These are phyloP conservation scores for Drosophila grimshawi DNA, from an alignment of 1,140 invertebrate genomes.

Conservation along the genomic window DNA sequence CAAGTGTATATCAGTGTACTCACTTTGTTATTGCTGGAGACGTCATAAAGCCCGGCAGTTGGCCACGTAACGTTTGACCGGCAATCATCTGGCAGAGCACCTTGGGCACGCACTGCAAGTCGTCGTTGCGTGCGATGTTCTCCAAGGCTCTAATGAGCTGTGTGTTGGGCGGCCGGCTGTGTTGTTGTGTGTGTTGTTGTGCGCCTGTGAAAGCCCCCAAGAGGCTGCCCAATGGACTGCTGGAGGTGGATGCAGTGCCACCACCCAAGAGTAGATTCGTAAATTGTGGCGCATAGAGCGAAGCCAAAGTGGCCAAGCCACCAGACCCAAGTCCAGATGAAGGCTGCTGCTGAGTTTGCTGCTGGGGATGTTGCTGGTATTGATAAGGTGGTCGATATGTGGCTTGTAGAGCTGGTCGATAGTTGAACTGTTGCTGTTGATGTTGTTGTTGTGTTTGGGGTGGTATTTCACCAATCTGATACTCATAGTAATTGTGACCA, in stretches of 20 bases:
- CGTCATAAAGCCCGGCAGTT: slow-evolving; percentile 86
- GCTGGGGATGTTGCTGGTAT: slow-evolving; percentile 10
- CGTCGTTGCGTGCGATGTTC: slow-evolving; percentile 90
- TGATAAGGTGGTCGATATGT: slow-evolving; percentile 49
- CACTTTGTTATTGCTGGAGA: slow-evolving; percentile 89
- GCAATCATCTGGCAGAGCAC: slow-evolving; percentile 91
- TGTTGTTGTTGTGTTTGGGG: slow-evolving; percentile 47
- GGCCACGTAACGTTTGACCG: slow-evolving; percentile 85
- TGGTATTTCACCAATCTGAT: slow-evolving; percentile 81
- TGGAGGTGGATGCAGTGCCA: slow-evolving; percentile 31
- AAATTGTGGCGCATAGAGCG: slow-evolving; percentile 81
- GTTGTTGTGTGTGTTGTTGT: slow-evolving; percentile 38
- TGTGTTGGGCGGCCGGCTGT: slow-evolving; percentile 67
- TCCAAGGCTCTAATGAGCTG: slow-evolving; percentile 87
- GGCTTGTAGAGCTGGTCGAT: slow-evolving; percentile 50
- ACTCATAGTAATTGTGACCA: slow-evolving; percentile 79
- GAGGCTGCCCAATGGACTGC: slow-evolving; percentile 70
- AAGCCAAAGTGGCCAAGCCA: slow-evolving; percentile 72
- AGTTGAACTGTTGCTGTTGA: slow-evolving; percentile 69
- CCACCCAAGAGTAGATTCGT: slow-evolving; percentile 73
- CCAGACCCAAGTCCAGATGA: slow-evolving; percentile 22
- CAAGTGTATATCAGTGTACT: slow-evolving; percentile 70
- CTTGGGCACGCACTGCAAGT: slow-evolving; percentile 90
- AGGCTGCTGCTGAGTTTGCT: slow-evolving; percentile 1
- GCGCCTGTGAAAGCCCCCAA: slow-evolving; percentile 62